These are phyloP conservation scores for Misgurnus mizolepis DNA, from an alignment of 2,113 vertebrate genomes.

Conservation along the genomic window DNA sequence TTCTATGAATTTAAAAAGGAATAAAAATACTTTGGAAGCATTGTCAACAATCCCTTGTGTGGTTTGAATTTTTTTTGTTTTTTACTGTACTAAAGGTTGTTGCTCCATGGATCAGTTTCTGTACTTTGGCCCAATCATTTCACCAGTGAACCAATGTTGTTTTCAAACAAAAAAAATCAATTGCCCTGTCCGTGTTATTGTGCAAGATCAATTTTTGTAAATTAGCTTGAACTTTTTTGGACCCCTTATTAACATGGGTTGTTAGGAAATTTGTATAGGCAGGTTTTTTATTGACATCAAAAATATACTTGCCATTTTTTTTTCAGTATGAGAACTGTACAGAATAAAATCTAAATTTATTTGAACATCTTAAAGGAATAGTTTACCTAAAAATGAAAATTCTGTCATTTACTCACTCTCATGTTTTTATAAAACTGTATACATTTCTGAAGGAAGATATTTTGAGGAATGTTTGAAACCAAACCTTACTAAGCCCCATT, in stretches of 20 bases:
- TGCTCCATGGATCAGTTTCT: neutral
- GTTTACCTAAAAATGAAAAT: no score
- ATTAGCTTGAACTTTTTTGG: no score
- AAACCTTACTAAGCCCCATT: no score
- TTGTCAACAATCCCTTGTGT: neutral
- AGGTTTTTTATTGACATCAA: no score
- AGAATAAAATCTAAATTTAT: no score
- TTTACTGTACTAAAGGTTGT: neutral
- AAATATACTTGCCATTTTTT: no score
- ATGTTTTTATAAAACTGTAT: no score
- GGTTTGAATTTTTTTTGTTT: neutral
- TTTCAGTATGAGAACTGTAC: no score
- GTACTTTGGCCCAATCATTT: conserved; percentile 35
- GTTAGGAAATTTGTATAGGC: neutral
- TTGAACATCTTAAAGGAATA: no score
- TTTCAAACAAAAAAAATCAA: conserved; percentile 38
- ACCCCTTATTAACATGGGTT: neutral
- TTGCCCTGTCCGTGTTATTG: neutral
- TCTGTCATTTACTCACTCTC: no score
- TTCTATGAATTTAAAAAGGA: neutral
- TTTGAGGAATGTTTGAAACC: no score
- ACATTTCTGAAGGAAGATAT: no score
- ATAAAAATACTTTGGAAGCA: neutral
- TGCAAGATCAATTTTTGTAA: neutral
- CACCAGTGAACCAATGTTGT: conserved; percentile 1